These are phyloP conservation scores for Hippocampus abdominalis DNA, from an alignment of 2,113 vertebrate species.

Conservation along the genomic window DNA sequence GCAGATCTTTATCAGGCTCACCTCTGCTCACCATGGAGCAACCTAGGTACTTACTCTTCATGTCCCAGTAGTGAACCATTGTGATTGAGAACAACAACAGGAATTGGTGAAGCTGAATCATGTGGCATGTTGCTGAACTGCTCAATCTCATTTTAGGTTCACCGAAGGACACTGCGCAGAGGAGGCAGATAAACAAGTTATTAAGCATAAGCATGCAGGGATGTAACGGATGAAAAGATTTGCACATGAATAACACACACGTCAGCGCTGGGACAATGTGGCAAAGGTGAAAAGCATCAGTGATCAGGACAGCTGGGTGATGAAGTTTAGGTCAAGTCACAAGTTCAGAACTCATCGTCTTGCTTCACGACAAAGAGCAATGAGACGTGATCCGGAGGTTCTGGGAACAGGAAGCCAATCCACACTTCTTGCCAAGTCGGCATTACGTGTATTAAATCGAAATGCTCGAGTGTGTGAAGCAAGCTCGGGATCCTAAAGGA, in stretches of 20 bases:
- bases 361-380: constrained; percentile 37
- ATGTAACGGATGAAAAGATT: constrained; percentile 18
- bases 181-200: constrained; percentile 15
- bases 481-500: neutral
- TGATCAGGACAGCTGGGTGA: constrained; percentile 8
- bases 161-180: constrained; percentile 16
- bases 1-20: constrained; percentile 29
- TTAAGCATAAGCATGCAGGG: neutral
- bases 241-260: constrained; percentile 10
- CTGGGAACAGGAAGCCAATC: constrained; percentile 56
- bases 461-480: neutral
- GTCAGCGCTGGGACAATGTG: constrained; percentile 19
- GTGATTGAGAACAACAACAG: constrained; percentile 25
- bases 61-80: constrained; percentile 20
- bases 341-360: constrained; percentile 40
- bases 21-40: constrained; percentile 27
- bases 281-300: constrained; percentile 22
- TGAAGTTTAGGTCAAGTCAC: constrained; percentile 41
- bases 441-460: constrained; percentile 15
- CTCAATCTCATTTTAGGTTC: constrained; percentile 19
- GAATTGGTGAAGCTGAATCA: constrained; percentile 21
- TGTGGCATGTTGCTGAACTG: constrained; percentile 10
- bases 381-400: constrained; percentile 32
- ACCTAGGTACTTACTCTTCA: constrained; percentile 26
- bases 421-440: constrained; percentile 28